Evolutionary conservation across 1,140 invertebrate genomes (phyloP).

Genomic region (Lamellibrachia luymesi): DNA sequence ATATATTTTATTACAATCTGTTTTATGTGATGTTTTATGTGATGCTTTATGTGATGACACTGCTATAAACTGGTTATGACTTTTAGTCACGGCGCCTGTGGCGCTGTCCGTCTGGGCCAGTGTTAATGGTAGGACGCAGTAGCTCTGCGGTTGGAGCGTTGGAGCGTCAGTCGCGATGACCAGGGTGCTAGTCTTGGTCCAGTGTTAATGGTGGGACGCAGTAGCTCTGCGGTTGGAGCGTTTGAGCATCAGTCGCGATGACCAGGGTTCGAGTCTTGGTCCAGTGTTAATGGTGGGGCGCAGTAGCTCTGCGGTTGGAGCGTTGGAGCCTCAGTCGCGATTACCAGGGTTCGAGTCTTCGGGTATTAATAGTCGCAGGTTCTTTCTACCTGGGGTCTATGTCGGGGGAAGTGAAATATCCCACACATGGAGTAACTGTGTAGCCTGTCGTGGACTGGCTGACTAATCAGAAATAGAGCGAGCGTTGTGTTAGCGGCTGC

Average conservation of each 20-base stretch:
- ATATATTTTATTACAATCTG: background rate
- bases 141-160: background rate
- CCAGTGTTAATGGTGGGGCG: background rate
- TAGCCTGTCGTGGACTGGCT: background rate
- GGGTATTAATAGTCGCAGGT: background rate
- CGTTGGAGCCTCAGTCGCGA: background rate
- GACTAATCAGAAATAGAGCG: background rate
- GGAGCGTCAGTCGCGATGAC: too few relatives aligned
- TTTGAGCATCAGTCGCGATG: background rate
- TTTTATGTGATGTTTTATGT: background rate
- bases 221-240: background rate
- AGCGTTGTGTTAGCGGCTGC: background rate
- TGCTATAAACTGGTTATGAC: background rate
- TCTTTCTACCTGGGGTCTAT: background rate
- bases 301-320: background rate
- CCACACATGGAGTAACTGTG: background rate
- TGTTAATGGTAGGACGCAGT: background rate
- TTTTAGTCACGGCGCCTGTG: background rate
- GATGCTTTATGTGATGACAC: background rate
- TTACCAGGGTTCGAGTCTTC: too few relatives aligned
- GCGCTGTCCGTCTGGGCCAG: background rate
- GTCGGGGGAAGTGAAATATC: background rate
- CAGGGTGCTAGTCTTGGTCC: too few relatives aligned
- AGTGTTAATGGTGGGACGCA: background rate
- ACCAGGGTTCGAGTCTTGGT: background rate